phyloP scores from a whole-genome alignment of 2,797 vertebrate species.

The Halcyon leucocephala region DNA sequence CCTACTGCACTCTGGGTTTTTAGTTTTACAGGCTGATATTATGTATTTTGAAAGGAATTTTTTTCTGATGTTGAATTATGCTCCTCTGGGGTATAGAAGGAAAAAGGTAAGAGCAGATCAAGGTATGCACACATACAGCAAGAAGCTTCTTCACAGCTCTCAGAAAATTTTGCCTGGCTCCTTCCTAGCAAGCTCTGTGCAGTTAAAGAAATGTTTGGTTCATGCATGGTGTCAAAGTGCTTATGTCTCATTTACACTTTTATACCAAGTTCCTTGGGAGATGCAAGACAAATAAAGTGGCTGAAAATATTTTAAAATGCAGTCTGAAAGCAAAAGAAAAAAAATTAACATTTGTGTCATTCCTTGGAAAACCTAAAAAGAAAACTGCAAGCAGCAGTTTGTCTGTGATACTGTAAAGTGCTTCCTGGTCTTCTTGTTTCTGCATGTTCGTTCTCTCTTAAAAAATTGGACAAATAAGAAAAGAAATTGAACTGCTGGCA shows the following conservation, averaged over 20 bases:
- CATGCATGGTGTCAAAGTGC: neutral
- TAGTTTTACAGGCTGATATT: neutral
- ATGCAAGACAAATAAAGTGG: neutral
- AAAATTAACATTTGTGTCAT: neutral
- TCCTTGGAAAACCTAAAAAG: conserved; percentile 5
- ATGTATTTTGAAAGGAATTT: rapidly evolving
- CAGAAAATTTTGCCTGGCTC: neutral
- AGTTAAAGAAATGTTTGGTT: neutral
- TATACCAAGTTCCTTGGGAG: neutral
- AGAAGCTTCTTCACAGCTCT: neutral
- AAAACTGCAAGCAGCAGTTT: neutral
- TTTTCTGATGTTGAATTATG: neutral
- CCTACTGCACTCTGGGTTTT: neutral
- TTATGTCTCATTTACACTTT: neutral
- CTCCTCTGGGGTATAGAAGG: neutral
- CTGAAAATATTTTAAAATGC: neutral
- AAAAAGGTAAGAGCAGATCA: neutral
- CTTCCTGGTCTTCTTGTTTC: neutral
- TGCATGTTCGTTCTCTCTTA: neutral
- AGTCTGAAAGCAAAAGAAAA: neutral
- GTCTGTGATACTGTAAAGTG: neutral
- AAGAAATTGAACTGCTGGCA: neutral
- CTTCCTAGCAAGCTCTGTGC: neutral
- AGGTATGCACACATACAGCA: neutral
- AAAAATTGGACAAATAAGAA: neutral